Conservation (phyloP, 37 sponge, comb jelly and placozoan genomes). For the Cladorhizidae sp. region DNA sequence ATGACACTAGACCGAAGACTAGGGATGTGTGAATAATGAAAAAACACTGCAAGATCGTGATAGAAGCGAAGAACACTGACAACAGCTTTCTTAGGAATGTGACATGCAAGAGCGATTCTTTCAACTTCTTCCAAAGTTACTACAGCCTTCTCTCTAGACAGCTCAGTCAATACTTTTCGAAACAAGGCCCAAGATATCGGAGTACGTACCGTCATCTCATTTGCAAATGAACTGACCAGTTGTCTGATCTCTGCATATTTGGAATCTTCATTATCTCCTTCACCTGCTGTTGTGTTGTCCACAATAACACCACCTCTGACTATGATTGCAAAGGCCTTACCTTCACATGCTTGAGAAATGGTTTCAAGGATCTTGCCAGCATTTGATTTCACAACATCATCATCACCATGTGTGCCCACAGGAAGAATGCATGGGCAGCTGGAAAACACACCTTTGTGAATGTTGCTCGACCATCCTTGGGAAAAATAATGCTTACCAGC, state of each 20-base stretch:
- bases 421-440: conserved; percentile 29
- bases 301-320: conserved; percentile 22
- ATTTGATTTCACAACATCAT: background rate
- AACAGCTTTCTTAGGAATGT: conserved; percentile 19
- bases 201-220: background rate
- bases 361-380: background rate
- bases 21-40: conserved; percentile 33
- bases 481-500: background rate
- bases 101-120: conserved; percentile 12
- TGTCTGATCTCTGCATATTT: background rate
- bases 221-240: conserved; percentile 25
- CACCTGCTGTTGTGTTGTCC: conserved; percentile 63
- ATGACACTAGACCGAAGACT: conserved; percentile 22
- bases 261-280: conserved; percentile 35
- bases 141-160: conserved; percentile 19
- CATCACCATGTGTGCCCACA: conserved; percentile 55
- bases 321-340: conserved; percentile 24
- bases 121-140: conserved; percentile 5
- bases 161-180: conserved; percentile 35
- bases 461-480: too few relatives aligned
- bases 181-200: conserved; percentile 60
- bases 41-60: conserved; percentile 59
- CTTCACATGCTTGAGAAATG: conserved; percentile 6
- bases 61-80: conserved; percentile 54
- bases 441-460: too few relatives aligned